Base-by-base conservation (phyloP, 37 sponge, comb jelly and placozoan genomes). In the Eunapius fragilis region DNA sequence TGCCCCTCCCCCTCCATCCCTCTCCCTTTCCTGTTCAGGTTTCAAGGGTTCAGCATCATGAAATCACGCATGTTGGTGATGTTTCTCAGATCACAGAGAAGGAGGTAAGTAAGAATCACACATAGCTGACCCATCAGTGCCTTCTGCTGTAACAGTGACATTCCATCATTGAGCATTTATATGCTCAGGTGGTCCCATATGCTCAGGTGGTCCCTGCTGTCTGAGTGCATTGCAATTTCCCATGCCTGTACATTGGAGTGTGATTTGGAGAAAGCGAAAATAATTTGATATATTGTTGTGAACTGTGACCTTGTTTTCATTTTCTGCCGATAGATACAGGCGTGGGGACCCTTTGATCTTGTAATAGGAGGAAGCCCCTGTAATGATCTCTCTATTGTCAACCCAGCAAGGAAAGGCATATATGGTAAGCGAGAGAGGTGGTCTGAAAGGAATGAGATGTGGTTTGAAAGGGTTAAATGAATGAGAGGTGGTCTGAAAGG, bases 311-410 rank as follows among this genome's bases (percentile, higher is more conserved):
- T 58, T 10, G 19, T 19, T 12, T 19, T 58, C 58, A 10, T 19
- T 19, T 58, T 81, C 14, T 68, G n/a, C 58, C 2, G 13, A 32
- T 84, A 94, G 90, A 67, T 96, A 9, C 35, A 77, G 35, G 95
- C 85, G 14, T 88, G 86, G 89, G 99, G 99, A 37, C 97, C 99
- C 12, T 96, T 98, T 91, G 97, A 98, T 75, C 87, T 98, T 23
- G 95, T 98, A 31, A 81, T 96, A 10, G 99, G 97, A 37, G 99
- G 99, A 45, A 96, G 97, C 37, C 99, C 99, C 78, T 95, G 97
- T 67, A 96, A 94, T 75, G 99, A 98, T 37, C 92, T 96, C 48
- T 95, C 95, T 27, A 88, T 91, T 47, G 99, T 93, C 25, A 98
- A 96, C 48, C 99, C 97, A 35, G 88, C 86, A 19, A 82, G 97